Percentiles rank a stretch among this genome's conserved stretches.
Evolutionary conservation across 2,888 invertebrate species (phyloP).

Genomic region (Tipula lateralis): DNA sequence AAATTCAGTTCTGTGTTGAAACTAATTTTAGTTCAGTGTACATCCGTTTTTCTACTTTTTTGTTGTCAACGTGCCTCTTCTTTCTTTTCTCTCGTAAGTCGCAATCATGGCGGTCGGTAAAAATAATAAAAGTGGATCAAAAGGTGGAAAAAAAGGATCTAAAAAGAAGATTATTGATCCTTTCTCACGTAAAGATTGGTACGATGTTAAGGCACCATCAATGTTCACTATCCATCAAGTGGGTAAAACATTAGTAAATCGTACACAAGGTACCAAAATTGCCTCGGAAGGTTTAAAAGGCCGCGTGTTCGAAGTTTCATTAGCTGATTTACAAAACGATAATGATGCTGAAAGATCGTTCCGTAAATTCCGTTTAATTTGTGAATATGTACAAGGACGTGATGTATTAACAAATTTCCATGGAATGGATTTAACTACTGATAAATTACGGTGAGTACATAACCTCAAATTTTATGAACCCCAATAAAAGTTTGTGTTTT

Average conservation of each 20-base stretch:
- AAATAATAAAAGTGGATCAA: constrained; percentile 88
- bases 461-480: constrained; percentile 31
- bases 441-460: constrained; percentile 73
- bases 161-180: constrained; percentile 99
- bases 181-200: constrained; percentile 99
- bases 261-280: constrained; percentile 89
- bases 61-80: constrained; percentile 31
- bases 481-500: background rate
- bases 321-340: constrained; percentile 96
- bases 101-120: constrained; percentile 64
- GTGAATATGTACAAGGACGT: constrained; percentile 95
- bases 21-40: constrained; percentile 45
- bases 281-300: constrained; percentile 97
- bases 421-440: constrained; percentile 98
- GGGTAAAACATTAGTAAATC: constrained; percentile 97
- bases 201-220: constrained; percentile 97
- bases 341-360: constrained; percentile 94
- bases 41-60: constrained; percentile 20
- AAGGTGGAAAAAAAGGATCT: constrained; percentile 98
- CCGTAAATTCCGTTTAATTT: constrained; percentile 96
- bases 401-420: constrained; percentile 99
- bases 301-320: constrained; percentile 95
- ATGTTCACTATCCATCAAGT: constrained; percentile 97
- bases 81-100: constrained; percentile 45
- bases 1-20: background rate